Evolutionary conservation across 2,888 invertebrate genomes (phyloP).

Genomic region (Troides oblongomaculatus): DNA sequence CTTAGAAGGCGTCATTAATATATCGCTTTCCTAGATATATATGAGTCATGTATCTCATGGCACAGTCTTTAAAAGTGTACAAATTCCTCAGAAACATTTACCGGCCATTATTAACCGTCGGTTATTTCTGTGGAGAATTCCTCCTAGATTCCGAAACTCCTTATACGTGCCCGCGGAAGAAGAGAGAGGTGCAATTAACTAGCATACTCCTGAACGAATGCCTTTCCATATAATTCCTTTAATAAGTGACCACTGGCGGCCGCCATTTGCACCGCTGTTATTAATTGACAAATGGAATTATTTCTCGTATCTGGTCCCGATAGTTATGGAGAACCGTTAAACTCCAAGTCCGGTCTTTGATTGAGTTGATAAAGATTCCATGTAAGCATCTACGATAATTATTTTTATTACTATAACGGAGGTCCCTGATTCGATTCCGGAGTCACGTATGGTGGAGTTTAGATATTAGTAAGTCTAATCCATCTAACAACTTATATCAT

Average conservation of each 20-base stretch:
- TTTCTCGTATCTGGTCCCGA: conserved; percentile 10
- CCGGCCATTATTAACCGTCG: conserved; percentile 9
- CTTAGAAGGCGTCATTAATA: neutral
- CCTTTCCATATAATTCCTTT: conserved; percentile 25
- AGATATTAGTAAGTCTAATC: too few relatives aligned
- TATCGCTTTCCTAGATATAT: neutral
- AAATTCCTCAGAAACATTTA: conserved; percentile 11
- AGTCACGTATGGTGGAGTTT: too few relatives aligned
- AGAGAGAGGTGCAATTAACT: conserved; percentile 21
- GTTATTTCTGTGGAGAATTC: conserved; percentile 15
- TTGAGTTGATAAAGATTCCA: conserved; percentile 12
- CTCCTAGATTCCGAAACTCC: conserved; percentile 24
- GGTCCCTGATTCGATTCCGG: too few relatives aligned
- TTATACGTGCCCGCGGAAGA: conserved; percentile 13
- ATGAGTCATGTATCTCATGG: neutral
- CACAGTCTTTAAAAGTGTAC: conserved; percentile 5
- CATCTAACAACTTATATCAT: too few relatives aligned
- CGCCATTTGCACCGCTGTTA: conserved; percentile 16
- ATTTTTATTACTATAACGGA: too few relatives aligned
- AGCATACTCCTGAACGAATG: conserved; percentile 15
- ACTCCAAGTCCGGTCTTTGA: neutral
- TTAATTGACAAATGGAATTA: conserved; percentile 23
- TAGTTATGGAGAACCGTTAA: conserved; percentile 7
- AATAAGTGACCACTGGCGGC: conserved; percentile 21
- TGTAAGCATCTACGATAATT: neutral